phyloP scores from a whole-genome alignment of 2,797 vertebrate genomes.

The Podarcis siculus region DNA sequence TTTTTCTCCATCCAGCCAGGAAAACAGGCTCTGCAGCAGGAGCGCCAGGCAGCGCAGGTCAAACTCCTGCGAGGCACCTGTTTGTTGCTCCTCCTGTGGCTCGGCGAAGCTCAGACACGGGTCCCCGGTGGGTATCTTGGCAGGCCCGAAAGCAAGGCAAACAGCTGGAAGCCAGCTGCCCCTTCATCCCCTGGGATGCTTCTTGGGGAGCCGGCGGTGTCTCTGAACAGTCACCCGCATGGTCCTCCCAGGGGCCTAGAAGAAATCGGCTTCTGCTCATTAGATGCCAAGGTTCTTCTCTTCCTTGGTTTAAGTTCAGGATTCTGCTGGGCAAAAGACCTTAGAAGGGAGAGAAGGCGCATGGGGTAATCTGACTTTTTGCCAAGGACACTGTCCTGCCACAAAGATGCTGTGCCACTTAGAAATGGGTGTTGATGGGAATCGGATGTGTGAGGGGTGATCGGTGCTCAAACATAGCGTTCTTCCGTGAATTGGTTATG shows the following conservation, averaged over 20 bases:
- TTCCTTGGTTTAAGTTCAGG: background rate
- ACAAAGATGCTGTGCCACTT: too few species aligned
- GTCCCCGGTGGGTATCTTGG: background rate
- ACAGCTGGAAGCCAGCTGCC: slow-evolving; percentile 38
- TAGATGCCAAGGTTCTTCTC: slow-evolving; percentile 5
- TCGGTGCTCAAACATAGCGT: background rate
- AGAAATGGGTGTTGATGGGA: too few species aligned
- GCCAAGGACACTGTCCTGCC: background rate
- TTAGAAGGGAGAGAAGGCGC: background rate
- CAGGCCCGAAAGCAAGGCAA: slow-evolving; percentile 16
- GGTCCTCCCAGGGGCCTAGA: background rate
- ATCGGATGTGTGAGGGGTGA: background rate
- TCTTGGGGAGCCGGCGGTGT: background rate
- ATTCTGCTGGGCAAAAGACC: background rate
- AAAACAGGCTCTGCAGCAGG: slow-evolving; percentile 2
- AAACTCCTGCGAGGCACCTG: background rate
- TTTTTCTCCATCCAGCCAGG: slow-evolving; percentile 27
- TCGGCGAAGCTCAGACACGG: background rate
- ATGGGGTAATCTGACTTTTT: background rate
- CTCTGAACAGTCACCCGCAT: slow-evolving; percentile 9
- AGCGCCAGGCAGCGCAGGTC: background rate
- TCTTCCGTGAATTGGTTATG: background rate
- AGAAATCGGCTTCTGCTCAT: slow-evolving; percentile 16
- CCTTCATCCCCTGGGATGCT: slow-evolving; percentile 12
- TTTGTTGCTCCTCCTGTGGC: slow-evolving; percentile 5